These are phyloP conservation scores for Scaptomyza cyrtandrae DNA, from an alignment of 2,888 invertebrate species.

Conservation along the genomic window DNA sequence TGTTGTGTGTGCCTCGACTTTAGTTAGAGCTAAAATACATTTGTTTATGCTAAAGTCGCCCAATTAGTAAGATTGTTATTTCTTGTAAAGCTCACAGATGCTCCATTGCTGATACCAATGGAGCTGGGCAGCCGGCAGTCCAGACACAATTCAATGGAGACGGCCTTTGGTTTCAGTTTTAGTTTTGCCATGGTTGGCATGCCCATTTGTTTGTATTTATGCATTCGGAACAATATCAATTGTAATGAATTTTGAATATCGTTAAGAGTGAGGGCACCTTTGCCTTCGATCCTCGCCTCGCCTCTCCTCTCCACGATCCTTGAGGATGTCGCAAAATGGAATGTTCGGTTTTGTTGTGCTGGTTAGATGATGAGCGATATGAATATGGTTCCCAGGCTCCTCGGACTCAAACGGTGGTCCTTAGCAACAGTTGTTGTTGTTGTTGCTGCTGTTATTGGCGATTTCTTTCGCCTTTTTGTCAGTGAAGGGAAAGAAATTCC, in stretches of 20 bases:
- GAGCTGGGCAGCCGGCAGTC: slow-evolving; percentile 21
- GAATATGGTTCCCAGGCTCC: slow-evolving; percentile 81
- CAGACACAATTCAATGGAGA: slow-evolving; percentile 31
- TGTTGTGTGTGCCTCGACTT: slow-evolving; percentile 44
- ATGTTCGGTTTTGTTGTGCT: slow-evolving; percentile 47
- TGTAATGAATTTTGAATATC: slow-evolving; percentile 84
- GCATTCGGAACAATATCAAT: slow-evolving; percentile 83
- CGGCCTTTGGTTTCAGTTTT: neutral
- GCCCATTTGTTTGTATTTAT: slow-evolving; percentile 81
- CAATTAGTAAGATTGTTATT: slow-evolving; percentile 85
- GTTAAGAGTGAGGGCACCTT: slow-evolving; percentile 75
- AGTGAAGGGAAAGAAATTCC: slow-evolving; percentile 38
- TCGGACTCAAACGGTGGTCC: neutral
- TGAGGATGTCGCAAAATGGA: slow-evolving; percentile 77
- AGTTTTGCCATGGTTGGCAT: slow-evolving; percentile 41
- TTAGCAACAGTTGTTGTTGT: slow-evolving; percentile 27
- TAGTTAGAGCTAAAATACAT: slow-evolving; percentile 83
- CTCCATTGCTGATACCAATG: slow-evolving; percentile 66
- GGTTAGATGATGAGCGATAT: slow-evolving; percentile 79
- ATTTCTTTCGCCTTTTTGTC: slow-evolving; percentile 10
- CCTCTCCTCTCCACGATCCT: slow-evolving; percentile 13
- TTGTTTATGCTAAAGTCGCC: slow-evolving; percentile 85
- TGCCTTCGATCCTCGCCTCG: neutral
- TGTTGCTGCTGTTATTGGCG: slow-evolving; percentile 23
- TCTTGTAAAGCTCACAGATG: slow-evolving; percentile 82